Conservation (phyloP, 2,888 invertebrate genomes). For the Tetragonula carbonaria region DNA sequence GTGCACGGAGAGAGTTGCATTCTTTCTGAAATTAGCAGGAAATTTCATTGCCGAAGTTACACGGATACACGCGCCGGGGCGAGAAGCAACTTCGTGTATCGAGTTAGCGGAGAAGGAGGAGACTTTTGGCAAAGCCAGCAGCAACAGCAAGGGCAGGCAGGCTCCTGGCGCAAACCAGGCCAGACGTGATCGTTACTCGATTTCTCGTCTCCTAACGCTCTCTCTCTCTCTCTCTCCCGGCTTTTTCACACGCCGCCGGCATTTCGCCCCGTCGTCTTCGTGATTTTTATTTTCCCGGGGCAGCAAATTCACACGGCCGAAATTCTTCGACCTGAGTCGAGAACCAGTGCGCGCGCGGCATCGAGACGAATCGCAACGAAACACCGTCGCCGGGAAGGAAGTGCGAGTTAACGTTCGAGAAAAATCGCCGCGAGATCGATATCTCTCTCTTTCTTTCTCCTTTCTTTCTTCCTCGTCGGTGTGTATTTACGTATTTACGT, state of each 20-base stretch:
- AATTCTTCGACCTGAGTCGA: conserved; percentile 24
- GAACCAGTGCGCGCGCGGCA: not conserved
- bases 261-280: not conserved
- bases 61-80: not conserved
- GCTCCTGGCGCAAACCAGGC: not conserved
- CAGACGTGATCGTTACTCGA: conserved; percentile 41
- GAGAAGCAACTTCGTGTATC: conserved; percentile 22
- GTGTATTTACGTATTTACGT: no score
- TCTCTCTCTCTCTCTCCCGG: not conserved
- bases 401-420: no score
- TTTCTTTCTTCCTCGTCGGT: no score
- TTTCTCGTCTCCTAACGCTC: not conserved
- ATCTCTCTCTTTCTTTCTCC: no score
- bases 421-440: no score
- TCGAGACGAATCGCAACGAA: no score
- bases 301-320: not conserved
- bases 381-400: no score
- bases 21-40: conserved; percentile 48
- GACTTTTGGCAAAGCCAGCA: not conserved
- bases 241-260: not conserved
- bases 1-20: conserved; percentile 1
- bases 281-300: conserved; percentile 24
- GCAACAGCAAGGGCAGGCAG: no score
- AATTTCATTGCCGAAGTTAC: conserved; percentile 34
- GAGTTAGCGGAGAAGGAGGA: conserved; percentile 25